Conservation (phyloP, 2,797 vertebrate genomes). For the Fundulus diaphanus region DNA sequence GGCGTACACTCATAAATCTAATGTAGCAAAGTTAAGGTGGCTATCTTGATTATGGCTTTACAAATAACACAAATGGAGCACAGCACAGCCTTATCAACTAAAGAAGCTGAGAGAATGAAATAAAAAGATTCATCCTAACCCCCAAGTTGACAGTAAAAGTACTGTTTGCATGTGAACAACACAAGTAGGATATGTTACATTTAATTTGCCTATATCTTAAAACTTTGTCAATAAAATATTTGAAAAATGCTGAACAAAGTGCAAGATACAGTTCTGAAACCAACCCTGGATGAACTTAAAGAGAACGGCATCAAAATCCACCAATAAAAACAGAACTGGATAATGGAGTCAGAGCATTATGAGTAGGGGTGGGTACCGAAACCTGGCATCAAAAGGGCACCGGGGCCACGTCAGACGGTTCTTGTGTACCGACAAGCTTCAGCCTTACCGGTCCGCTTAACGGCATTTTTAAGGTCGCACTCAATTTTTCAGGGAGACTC, state of each 20-base stretch:
- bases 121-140: not conserved
- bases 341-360: no score
- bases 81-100: not conserved
- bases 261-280: not conserved
- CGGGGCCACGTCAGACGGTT: no score
- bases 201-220: not conserved
- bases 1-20: conserved; percentile 97
- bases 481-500: no score
- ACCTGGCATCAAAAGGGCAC: no score
- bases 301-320: no score
- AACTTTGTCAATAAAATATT: not conserved
- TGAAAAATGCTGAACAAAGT: not conserved
- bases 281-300: no score
- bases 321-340: not conserved
- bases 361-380: no score
- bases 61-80: not conserved
- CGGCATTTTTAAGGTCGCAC: no score
- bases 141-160: not conserved
- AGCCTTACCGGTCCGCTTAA: no score
- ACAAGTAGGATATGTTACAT: not conserved
- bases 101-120: not conserved
- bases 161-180: not conserved
- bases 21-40: conserved; percentile 69
- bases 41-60: not conserved
- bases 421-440: no score